Conservation (phyloP, 2,797 vertebrate species). For the Argyrosomus regius region DNA sequence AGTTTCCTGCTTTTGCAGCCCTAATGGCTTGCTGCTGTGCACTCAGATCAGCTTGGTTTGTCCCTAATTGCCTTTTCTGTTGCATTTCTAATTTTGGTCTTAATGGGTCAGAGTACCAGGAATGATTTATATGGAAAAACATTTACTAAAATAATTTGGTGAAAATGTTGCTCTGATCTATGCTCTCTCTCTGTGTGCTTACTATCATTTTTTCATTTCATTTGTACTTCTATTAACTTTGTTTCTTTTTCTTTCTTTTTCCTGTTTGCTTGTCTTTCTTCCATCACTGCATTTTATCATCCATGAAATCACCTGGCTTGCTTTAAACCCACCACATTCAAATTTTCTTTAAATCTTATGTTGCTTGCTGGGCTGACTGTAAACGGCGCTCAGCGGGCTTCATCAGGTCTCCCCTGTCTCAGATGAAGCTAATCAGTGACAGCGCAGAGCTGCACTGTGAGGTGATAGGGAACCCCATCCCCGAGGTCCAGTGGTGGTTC, state of each 20-base stretch:
- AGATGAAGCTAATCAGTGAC: conserved; percentile 86
- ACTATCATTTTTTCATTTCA: conserved; percentile 73
- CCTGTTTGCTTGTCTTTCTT: conserved; percentile 65
- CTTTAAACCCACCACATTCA: conserved; percentile 47
- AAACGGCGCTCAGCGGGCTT: conserved; percentile 88
- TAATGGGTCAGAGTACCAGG: conserved; percentile 42
- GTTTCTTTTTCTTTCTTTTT: conserved; percentile 67
- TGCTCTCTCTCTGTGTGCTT: conserved; percentile 58
- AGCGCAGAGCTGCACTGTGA: conserved; percentile 91
- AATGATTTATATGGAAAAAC: conserved; percentile 4
- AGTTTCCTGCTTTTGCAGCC: no score
- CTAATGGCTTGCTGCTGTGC: neutral
- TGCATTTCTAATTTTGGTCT: conserved; percentile 31
- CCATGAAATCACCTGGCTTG: conserved; percentile 65
- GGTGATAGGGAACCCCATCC: conserved; percentile 92
- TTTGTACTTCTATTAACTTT: conserved; percentile 77
- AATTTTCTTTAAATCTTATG: neutral
- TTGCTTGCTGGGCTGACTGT: conserved; percentile 48
- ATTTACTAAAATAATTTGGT: conserved; percentile 23
- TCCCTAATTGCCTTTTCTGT: conserved; percentile 29
- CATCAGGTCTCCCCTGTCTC: conserved; percentile 91
- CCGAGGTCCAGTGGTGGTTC: conserved; percentile 98
- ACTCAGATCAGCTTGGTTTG: conserved; percentile 4
- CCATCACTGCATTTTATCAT: conserved; percentile 62
- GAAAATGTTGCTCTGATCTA: conserved; percentile 55